Evolutionary conservation across 2,113 vertebrate species (phyloP), one percentile per base, ranked within the genome.

Genomic region (Antigone vipio): DNA sequence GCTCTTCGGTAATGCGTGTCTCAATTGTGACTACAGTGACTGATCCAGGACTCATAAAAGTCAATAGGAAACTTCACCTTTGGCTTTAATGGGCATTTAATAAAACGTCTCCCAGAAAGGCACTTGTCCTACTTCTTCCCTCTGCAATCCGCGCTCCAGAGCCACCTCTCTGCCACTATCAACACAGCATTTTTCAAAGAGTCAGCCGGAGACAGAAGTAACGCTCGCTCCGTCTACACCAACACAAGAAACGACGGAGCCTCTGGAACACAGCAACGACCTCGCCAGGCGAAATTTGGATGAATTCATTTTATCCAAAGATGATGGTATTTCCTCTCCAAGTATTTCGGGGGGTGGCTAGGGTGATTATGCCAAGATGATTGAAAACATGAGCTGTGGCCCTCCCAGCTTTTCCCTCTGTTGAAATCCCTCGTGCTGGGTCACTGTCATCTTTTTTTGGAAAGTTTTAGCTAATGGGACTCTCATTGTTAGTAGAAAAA

Each of bases 291-390:
- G 5, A 45, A 69, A 74, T 15, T 0, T 38, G 50, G n/a, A 17
- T 24, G 8, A 56, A 86, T 32, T 34, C 2, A 34, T 26, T 27
- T 56, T 21, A 47, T 11, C 29, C 17, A 17, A 77, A 62, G 45
- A 53, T 0, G 1, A n/a, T 2, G 20, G 29, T 29, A 26, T 34
- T 15, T 58, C 11, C 44, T 23, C n/a, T 30, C 40, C 6, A 75
- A 44, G n/a, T 34, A 42, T 69, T 80, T 23, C 9, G 9, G 26
- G 13, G 14, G 6, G 12, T 76, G 35, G 17, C 13, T 38, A 50
- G 15, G 45, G 32, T 24, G 21, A 67, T 29, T 18, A 32, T 3
- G 12, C n/a, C 49, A 63, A 68, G 34, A 62, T 14, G 12, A 71
- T 6, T 1, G 2, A 73, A 67, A 59, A 55, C 30, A 60, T 0